phyloP scores from a whole-genome alignment of 2,797 vertebrate genomes.

The Anguilla megastoma region DNA sequence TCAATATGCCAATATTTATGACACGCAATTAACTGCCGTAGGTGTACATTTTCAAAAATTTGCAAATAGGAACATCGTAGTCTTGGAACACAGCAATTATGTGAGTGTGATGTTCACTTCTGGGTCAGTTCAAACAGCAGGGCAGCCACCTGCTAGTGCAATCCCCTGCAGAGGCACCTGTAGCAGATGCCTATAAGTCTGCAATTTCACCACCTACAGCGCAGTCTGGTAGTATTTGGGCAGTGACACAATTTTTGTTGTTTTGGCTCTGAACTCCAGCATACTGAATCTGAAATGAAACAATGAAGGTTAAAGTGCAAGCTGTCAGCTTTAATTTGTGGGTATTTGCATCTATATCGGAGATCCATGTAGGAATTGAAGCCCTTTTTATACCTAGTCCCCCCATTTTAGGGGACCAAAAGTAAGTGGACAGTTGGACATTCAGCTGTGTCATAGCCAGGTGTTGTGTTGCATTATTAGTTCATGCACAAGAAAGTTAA shows the following conservation, averaged over 20 bases:
- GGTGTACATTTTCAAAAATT: background rate
- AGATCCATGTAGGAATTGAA: background rate
- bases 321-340: background rate
- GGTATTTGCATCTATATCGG: background rate
- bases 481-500: background rate
- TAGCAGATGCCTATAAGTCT: background rate
- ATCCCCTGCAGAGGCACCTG: background rate
- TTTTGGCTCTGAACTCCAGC: background rate
- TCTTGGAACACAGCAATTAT: background rate
- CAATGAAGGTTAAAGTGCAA: background rate
- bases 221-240: background rate
- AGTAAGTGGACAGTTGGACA: no score
- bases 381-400: background rate
- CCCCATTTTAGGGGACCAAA: no score
- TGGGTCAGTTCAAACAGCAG: background rate
- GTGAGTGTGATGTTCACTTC: background rate
- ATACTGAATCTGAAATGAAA: background rate
- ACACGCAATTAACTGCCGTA: background rate
- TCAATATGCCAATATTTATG: background rate
- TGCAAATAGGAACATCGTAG: background rate
- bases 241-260: background rate
- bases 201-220: background rate
- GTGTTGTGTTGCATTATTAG: no score
- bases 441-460: no score
- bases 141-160: background rate